A percentile compares a stretch with the other conserved stretches of the same genome.
Conservation (phyloP, 2,888 invertebrate species). For the Arrhopalites spinosus region DNA sequence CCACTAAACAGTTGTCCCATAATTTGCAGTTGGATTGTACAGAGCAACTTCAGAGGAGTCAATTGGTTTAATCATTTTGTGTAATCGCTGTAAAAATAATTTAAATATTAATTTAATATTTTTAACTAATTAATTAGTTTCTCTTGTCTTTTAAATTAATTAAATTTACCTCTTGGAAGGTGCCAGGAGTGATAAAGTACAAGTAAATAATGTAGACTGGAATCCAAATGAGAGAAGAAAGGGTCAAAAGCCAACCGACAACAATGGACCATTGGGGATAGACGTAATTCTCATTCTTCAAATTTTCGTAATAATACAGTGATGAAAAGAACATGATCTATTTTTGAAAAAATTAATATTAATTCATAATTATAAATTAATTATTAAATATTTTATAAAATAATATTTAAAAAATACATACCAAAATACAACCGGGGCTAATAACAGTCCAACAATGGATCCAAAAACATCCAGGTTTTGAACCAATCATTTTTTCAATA, state of each 20-base stretch:
- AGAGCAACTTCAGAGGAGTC: slow-evolving; percentile 58
- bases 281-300: slow-evolving; percentile 69
- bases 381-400: background rate
- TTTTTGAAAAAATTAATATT: background rate
- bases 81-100: slow-evolving; percentile 60
- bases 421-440: slow-evolving; percentile 82
- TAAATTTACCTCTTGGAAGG: slow-evolving; percentile 61
- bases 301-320: slow-evolving; percentile 76
- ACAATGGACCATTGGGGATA: slow-evolving; percentile 82
- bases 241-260: slow-evolving; percentile 81
- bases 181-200: slow-evolving; percentile 72
- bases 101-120: slow-evolving; percentile 32
- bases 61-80: slow-evolving; percentile 63
- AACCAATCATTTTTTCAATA: slow-evolving; percentile 81
- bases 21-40: slow-evolving; percentile 50
- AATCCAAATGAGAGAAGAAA: slow-evolving; percentile 83
- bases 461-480: slow-evolving; percentile 78
- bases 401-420: slow-evolving; percentile 58
- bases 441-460: slow-evolving; percentile 84
- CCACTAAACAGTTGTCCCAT: slow-evolving; percentile 55
- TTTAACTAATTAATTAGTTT: too few relatives aligned
- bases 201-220: slow-evolving; percentile 83
- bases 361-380: background rate
- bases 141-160: background rate
- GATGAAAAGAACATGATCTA: slow-evolving; percentile 84